Evolutionary conservation across 2,797 vertebrate genomes (phyloP), one percentile per base, ranked within the genome.

Genomic region (Neoniphon sammara): DNA sequence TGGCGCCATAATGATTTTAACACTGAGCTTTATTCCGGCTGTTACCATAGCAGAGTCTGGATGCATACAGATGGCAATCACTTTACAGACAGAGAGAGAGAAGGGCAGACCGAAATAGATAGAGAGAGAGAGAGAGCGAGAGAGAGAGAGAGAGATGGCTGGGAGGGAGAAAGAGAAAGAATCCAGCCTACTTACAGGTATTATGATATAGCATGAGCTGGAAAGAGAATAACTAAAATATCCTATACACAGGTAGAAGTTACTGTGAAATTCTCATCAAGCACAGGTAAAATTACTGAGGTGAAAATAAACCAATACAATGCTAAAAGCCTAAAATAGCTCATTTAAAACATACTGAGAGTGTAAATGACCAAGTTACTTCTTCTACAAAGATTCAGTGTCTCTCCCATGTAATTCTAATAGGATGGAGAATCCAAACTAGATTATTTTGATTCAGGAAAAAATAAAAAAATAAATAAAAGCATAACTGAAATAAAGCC

Each of bases 31-130:
- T 93, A 91, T 91, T 91, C 88, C 84, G 70, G 79, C 89, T 91
- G 93, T 95, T 93, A 90, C 93, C 92, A 94, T 91, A 91, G 87
- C 93, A 94, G 86, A 92, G 90, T 87, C 91, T 89, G 83, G 75
- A 89, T 86, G 83, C 84, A 86, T 90, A 78, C 81, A 91, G 88
- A 83, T 86, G 89, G 88, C 85, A 88, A 91, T 93, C 86, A 90
- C 87, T 92, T 91, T 84, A 89, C 70, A 76, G 36, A 66, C 63
- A 59, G 63, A 64, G 44, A 53, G 59, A 79, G 70, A 83, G 79
- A 84, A 78, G 72, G 61, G 84, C 58, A 23, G 57, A 78, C 54
- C 79, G 54, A 70, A 17, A 54, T 23, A 59, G 44, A 60, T 20
- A 15, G 21, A 56, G 53, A 47, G 17, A 56, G 65, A 46, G 21